phyloP scores from a whole-genome alignment of 1,140 invertebrate species.

The Glomeris maerens region DNA sequence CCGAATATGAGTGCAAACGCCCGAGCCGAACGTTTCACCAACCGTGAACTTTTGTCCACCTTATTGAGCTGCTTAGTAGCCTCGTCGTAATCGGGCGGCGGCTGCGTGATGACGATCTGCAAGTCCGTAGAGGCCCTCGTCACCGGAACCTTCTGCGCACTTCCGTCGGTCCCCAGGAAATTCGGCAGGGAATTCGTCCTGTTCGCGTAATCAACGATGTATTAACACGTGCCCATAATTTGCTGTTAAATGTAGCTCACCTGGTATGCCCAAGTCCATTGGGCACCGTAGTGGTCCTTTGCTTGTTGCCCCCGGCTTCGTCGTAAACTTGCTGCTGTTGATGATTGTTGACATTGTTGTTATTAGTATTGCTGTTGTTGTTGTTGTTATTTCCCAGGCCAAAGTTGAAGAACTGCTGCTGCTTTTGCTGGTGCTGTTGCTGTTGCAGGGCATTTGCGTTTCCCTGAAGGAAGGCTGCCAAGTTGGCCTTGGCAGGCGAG shows the following conservation, averaged over 20 bases:
- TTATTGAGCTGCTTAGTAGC: slow-evolving; percentile 46
- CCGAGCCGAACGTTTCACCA: neutral
- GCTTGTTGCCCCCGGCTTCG: slow-evolving; percentile 9
- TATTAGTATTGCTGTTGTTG: slow-evolving; percentile 27
- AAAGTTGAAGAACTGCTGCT: too few species aligned
- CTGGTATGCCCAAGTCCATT: slow-evolving; percentile 15
- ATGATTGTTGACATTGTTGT: slow-evolving; percentile 20
- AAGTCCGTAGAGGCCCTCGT: slow-evolving; percentile 14
- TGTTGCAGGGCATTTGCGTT: too few species aligned
- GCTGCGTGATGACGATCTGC: slow-evolving; percentile 30
- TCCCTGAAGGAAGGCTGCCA: slow-evolving; percentile 20
- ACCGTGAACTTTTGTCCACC: slow-evolving; percentile 18
- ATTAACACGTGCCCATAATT: neutral
- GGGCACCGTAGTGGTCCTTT: slow-evolving; percentile 17
- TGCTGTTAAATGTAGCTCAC: neutral
- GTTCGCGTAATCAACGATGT: slow-evolving; percentile 15
- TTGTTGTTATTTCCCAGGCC: slow-evolving; percentile 24
- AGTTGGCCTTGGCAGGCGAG: slow-evolving; percentile 16
- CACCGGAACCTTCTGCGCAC: neutral
- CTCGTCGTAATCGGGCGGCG: slow-evolving; percentile 52
- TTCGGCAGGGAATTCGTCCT: slow-evolving; percentile 38
- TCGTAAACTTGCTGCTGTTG: slow-evolving; percentile 11
- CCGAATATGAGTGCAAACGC: neutral
- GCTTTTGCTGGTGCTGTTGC: too few species aligned
- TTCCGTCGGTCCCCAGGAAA: slow-evolving; percentile 34